phyloP scores from a whole-genome alignment of 1,140 invertebrate genomes.

The Drosophila fuyamai region DNA sequence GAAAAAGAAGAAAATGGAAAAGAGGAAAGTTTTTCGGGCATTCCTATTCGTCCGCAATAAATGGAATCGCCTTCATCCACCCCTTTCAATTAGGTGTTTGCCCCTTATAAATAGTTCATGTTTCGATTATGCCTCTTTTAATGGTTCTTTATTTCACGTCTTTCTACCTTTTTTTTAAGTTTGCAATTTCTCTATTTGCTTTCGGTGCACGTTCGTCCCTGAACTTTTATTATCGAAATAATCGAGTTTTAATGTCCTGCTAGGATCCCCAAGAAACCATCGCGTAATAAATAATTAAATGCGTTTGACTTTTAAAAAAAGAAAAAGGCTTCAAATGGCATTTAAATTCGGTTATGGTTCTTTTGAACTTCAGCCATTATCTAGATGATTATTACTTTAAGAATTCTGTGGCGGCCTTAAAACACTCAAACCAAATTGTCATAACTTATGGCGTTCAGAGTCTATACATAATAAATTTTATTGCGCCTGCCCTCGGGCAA shows the following conservation, averaged over 20 bases:
- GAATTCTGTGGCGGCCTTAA: background rate
- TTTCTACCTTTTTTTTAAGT: constrained; percentile 13
- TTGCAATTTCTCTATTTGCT: constrained; percentile 43
- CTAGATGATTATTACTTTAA: constrained; percentile 45
- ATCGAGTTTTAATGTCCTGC: constrained; percentile 73
- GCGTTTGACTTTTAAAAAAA: constrained; percentile 17
- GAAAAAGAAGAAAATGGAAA: constrained; percentile 17
- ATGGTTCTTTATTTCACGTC: constrained; percentile 16
- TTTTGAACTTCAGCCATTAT: constrained; percentile 63
- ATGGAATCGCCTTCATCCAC: constrained; percentile 18
- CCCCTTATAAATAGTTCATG: constrained; percentile 48
- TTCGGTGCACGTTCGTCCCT: constrained; percentile 58
- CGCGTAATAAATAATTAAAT: constrained; percentile 76
- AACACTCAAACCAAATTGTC: constrained; percentile 36
- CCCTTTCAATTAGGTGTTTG: constrained; percentile 47
- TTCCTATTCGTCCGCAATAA: constrained; percentile 33
- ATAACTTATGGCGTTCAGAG: constrained; percentile 21
- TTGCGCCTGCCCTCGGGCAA: constrained; percentile 23
- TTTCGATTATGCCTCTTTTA: constrained; percentile 44
- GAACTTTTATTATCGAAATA: constrained; percentile 76
- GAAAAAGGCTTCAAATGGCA: constrained; percentile 55
- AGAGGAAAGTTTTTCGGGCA: constrained; percentile 23
- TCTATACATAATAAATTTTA: constrained; percentile 44
- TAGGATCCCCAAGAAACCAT: constrained; percentile 33
- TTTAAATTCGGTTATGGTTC: constrained; percentile 49